phyloP scores from a whole-genome alignment of 2,797 vertebrate species.

The Decapterus maruadsi region DNA sequence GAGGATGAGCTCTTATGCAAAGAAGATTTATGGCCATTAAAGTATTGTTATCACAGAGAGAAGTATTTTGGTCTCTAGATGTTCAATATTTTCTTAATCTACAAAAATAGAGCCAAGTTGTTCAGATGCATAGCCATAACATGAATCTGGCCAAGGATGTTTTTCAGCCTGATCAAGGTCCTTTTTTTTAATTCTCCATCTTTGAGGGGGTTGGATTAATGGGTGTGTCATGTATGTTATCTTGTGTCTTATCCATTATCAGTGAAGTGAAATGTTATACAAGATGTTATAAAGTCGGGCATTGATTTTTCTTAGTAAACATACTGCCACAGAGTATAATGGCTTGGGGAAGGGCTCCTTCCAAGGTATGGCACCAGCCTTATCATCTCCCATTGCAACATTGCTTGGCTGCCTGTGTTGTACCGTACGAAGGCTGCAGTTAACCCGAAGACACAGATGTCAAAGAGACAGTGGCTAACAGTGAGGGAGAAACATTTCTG shows the following conservation, averaged over 20 bases:
- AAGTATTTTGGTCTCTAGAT: background rate
- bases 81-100: background rate
- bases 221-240: constrained; percentile 39
- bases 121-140: constrained; percentile 19
- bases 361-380: constrained; percentile 12
- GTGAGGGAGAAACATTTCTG: background rate
- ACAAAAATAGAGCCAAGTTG: background rate
- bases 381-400: constrained; percentile 25
- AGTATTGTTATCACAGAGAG: background rate
- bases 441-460: constrained; percentile 18
- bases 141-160: constrained; percentile 17
- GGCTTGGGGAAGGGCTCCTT: constrained; percentile 17
- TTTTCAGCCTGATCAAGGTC: background rate
- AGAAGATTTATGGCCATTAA: background rate
- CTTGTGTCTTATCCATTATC: constrained; percentile 47
- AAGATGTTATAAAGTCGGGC: constrained; percentile 66
- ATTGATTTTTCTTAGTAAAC: constrained; percentile 59
- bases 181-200: constrained; percentile 4
- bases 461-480: background rate
- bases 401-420: background rate
- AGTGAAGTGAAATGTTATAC: constrained; percentile 62
- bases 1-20: background rate
- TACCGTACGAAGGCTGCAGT: background rate
- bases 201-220: constrained; percentile 1
- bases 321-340: constrained; percentile 3